Base-by-base conservation (phyloP, 2,888 invertebrate genomes). In the Acronicta alni region DNA sequence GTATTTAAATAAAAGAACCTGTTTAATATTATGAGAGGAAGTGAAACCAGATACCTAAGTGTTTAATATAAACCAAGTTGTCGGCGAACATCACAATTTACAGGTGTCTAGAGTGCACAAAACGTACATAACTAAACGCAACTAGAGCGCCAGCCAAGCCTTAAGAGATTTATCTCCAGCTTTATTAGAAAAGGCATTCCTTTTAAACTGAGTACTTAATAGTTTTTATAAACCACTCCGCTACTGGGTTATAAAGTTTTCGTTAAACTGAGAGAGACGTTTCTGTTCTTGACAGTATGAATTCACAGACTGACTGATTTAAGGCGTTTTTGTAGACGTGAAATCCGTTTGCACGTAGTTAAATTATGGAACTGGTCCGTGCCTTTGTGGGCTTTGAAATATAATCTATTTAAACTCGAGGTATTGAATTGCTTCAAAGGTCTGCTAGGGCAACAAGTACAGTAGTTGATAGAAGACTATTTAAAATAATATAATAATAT, bases 121-220 rank as follows among this genome's bases (percentile, higher is more conserved):
- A 73, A 63, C 59, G 63, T 52, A 64, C 63, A 62, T 65, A 66
- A 66, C 57, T 68, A 62, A 49, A 59, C 55, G 37, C 43, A 43
- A 51, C 51, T 42, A 48, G 42, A 57, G 35, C 54, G 58, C 64
- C 49, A 72, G 47, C 57, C 53, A 52, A 62, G 65, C 44, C 63
- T 68, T 70, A 47, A 61, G 60, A 81, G 79, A 81, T 82, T 81
- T 82, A 82, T 80, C 68, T 78, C 52, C 26, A 57, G 68, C 68
- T 79, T 80, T 83, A 81, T 83, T 82, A 82, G 79, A 77, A 77
- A 79, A 78, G 73, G 59, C 77, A 77, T 82, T 78, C 67, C 74
- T 72, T 70, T 67, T 68, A 67, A 70, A 75, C 67, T 57, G 58
- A 75, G 64, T 66, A 62, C 59, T 67, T 64, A 64, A 63, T 66